phyloP scores from a whole-genome alignment of 2,888 invertebrate species.

The Drosophila suboccidentalis region DNA sequence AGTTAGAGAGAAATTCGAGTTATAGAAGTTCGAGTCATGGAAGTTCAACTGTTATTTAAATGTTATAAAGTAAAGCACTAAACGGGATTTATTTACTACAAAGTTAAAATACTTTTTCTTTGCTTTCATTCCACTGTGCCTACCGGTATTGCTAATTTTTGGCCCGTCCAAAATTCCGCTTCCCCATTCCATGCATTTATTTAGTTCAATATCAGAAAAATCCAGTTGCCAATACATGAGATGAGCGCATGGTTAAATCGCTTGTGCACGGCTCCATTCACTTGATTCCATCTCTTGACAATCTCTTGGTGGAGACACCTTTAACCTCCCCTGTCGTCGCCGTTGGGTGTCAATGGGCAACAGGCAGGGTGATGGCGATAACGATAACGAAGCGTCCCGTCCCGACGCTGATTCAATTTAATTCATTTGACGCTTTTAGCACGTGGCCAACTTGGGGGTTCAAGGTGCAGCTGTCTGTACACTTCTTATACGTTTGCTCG shows the following conservation, averaged over 20 bases:
- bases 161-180: slow-evolving; percentile 2
- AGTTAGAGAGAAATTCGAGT: too few species aligned
- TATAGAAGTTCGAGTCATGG: too few species aligned
- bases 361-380: slow-evolving; percentile 48
- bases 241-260: slow-evolving; percentile 36
- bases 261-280: slow-evolving; percentile 31
- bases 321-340: slow-evolving; percentile 3
- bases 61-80: too few species aligned
- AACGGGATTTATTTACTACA: too few species aligned
- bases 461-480: slow-evolving; percentile 46
- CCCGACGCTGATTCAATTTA: slow-evolving; percentile 33
- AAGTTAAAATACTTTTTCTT: too few species aligned
- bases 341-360: slow-evolving; percentile 22
- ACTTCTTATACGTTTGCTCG: not conserved
- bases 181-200: slow-evolving; percentile 1
- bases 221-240: slow-evolving; percentile 22
- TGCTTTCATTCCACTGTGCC: slow-evolving; percentile 14
- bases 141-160: slow-evolving; percentile 9
- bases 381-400: slow-evolving; percentile 47
- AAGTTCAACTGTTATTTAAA: too few species aligned
- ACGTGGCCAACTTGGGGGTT: slow-evolving; percentile 31
- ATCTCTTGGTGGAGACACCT: slow-evolving; percentile 20
- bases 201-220: slow-evolving; percentile 5
- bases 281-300: slow-evolving; percentile 16
- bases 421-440: not conserved